A percentile compares a stretch with the other conserved stretches of the same genome.
These are phyloP conservation scores for Scolopax rusticola DNA, from an alignment of 2,797 vertebrate species.

Conservation along the genomic window DNA sequence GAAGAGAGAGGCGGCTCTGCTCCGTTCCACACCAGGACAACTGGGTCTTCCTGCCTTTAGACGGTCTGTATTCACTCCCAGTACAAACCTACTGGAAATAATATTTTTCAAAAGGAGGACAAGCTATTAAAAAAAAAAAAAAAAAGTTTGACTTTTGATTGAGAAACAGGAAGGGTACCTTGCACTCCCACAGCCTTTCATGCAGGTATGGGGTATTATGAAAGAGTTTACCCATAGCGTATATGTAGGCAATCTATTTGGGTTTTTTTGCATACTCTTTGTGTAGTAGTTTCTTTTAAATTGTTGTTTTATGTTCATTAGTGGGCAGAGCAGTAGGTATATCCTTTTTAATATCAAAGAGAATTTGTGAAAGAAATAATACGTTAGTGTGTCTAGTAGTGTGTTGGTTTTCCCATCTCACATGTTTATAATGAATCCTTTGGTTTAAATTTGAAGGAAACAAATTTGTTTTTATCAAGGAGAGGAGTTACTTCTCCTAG, in stretches of 20 bases:
- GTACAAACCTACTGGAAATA: not conserved
- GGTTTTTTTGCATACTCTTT: not conserved
- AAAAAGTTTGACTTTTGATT: slow-evolving; percentile 1
- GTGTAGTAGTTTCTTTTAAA: not conserved
- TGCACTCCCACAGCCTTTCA: slow-evolving; percentile 10
- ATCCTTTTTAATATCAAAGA: not conserved
- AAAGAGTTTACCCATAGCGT: not conserved
- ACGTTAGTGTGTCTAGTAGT: not conserved
- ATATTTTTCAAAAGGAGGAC: not conserved
- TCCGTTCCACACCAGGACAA: too few species aligned
- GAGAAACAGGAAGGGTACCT: not conserved
- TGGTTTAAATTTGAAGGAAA: not conserved
- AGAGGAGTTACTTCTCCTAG: not conserved
- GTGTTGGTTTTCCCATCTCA: not conserved
- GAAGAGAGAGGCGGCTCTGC: not conserved
- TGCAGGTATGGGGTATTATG: not conserved
- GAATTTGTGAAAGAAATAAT: not conserved
- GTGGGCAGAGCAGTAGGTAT: not conserved
- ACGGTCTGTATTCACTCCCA: not conserved
- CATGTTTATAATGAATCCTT: not conserved
- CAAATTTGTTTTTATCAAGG: not conserved
- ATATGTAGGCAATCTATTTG: not conserved
- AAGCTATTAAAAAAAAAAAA: not conserved
- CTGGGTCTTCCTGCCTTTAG: not conserved
- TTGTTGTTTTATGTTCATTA: not conserved